These are phyloP conservation scores for Sesamia nonagrioides DNA, from an alignment of 1,140 invertebrate species.

Conservation along the genomic window DNA sequence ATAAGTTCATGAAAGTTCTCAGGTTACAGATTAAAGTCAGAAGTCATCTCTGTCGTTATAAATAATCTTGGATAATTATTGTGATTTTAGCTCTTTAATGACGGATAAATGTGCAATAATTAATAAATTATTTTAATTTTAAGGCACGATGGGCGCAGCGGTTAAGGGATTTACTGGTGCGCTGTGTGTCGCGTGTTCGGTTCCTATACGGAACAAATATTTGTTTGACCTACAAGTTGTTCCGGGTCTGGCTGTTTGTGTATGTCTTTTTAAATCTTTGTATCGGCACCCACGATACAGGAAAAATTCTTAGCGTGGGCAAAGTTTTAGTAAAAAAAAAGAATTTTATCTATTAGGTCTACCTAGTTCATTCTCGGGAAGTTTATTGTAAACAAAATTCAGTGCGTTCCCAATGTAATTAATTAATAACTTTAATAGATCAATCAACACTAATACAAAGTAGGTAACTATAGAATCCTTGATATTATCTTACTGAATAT, in stretches of 20 bases:
- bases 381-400: conserved; percentile 1
- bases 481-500: too few species aligned
- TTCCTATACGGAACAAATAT: too few species aligned
- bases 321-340: too few species aligned
- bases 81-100: conserved; percentile 16
- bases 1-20: conserved; percentile 16
- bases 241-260: too few species aligned
- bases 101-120: conserved; percentile 1
- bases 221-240: too few species aligned
- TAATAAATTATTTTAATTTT: neutral
- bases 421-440: conserved; percentile 9
- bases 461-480: too few species aligned
- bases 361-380: conserved; percentile 15
- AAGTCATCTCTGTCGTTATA: conserved; percentile 20
- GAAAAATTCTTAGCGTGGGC: too few species aligned
- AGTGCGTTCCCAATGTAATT: conserved; percentile 6
- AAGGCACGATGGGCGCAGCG: too few species aligned
- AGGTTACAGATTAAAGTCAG: conserved; percentile 10
- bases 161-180: too few species aligned
- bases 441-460: neutral
- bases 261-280: too few species aligned
- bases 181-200: too few species aligned
- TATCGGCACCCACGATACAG: too few species aligned
- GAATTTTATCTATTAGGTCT: conserved; percentile 16
- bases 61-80: conserved; percentile 29